phyloP scores from a whole-genome alignment of 2,888 invertebrate species.

The Philonicus albiceps region DNA sequence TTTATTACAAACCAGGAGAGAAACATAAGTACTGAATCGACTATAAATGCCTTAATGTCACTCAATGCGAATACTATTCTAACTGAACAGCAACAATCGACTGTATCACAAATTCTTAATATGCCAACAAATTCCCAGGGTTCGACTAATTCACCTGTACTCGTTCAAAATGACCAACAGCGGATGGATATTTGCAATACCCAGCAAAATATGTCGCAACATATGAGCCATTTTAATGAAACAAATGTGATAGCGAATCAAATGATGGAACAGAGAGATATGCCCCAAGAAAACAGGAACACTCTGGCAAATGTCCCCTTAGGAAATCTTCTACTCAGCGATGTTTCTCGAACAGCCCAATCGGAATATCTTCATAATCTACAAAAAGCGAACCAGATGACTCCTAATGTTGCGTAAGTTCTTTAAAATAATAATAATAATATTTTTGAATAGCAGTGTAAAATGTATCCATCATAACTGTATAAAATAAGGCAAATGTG shows the following conservation, averaged over 20 bases:
- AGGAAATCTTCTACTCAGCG: slow-evolving; percentile 57
- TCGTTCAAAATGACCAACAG: slow-evolving; percentile 46
- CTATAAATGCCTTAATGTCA: slow-evolving; percentile 52
- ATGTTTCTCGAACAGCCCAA: slow-evolving; percentile 48
- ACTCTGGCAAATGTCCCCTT: slow-evolving; percentile 52
- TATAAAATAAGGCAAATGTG: too few species aligned
- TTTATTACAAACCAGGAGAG: slow-evolving; percentile 70
- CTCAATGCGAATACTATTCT: slow-evolving; percentile 49
- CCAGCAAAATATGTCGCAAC: slow-evolving; percentile 26
- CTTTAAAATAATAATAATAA: not conserved
- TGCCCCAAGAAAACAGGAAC: slow-evolving; percentile 8
- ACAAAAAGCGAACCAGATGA: slow-evolving; percentile 45
- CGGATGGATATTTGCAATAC: slow-evolving; percentile 41
- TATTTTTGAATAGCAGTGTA: too few species aligned
- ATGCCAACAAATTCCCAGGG: slow-evolving; percentile 47
- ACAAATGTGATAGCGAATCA: slow-evolving; percentile 41
- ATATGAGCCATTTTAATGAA: slow-evolving; percentile 47
- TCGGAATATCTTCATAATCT: slow-evolving; percentile 43
- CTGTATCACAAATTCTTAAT: slow-evolving; percentile 50
- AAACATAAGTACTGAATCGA: slow-evolving; percentile 65
- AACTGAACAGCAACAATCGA: slow-evolving; percentile 45
- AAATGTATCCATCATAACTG: too few species aligned
- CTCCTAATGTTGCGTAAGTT: slow-evolving; percentile 50
- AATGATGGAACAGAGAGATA: slow-evolving; percentile 29
- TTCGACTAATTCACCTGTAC: slow-evolving; percentile 47